A percentile compares a stretch with the other conserved stretches of the same genome.
Evolutionary conservation across 2,113 vertebrate genomes (phyloP).

Genomic region (Zingel zingel): DNA sequence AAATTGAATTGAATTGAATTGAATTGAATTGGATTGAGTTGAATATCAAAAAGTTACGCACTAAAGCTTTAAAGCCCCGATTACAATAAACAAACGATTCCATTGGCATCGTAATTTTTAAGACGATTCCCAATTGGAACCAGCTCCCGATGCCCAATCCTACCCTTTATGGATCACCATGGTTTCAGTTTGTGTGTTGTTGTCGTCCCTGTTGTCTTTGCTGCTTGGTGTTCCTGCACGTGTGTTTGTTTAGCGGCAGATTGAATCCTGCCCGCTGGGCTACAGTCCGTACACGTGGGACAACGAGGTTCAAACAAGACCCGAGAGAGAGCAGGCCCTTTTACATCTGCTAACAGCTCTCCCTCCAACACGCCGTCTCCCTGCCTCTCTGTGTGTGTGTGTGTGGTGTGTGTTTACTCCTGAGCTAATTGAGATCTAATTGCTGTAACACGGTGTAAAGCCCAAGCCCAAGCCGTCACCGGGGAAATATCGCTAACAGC

Average conservation of each 20-base stretch:
- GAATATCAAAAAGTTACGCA: too few relatives aligned
- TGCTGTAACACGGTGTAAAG: slow-evolving; percentile 74
- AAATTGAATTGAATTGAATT: too few relatives aligned
- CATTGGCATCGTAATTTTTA: too few relatives aligned
- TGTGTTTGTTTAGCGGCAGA: slow-evolving; percentile 40
- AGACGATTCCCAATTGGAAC: too few relatives aligned
- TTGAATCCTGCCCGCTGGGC: slow-evolving; percentile 67
- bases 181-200: slow-evolving; percentile 40
- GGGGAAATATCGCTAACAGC: slow-evolving; percentile 76
- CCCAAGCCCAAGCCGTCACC: slow-evolving; percentile 56
- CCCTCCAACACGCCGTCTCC: slow-evolving; percentile 11
- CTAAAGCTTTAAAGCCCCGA: too few relatives aligned
- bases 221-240: neutral
- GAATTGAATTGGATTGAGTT: too few relatives aligned
- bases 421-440: slow-evolving; percentile 82
- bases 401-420: slow-evolving; percentile 75
- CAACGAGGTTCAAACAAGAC: slow-evolving; percentile 72
- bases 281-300: slow-evolving; percentile 36
- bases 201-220: slow-evolving; percentile 1
- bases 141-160: too few relatives aligned
- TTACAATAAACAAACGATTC: too few relatives aligned
- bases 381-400: slow-evolving; percentile 23
- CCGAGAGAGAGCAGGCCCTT: slow-evolving; percentile 50
- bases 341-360: slow-evolving; percentile 70
- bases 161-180: slow-evolving; percentile 27